Base-by-base conservation (phyloP, 2,113 vertebrate species). In the Apodemus sylvaticus region DNA sequence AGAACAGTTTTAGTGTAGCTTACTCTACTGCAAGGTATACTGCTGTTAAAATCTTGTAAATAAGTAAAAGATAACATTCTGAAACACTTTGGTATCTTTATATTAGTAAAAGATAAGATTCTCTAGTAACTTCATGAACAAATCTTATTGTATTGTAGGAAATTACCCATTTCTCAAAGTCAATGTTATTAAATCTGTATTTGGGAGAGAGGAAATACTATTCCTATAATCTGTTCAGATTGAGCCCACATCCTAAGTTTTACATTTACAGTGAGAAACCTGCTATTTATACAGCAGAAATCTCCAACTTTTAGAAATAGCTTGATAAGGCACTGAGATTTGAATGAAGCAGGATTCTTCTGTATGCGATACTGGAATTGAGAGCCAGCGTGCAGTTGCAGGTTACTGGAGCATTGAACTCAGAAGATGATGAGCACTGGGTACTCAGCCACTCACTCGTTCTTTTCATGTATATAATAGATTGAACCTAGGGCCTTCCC, bases 111-210 rank as follows among this genome's bases (percentile, higher is more conserved):
- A 85, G 26, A 13, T 42, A 64, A 60, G 22, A 60, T 60, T 58
- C 55, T 82, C 31, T 79, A 79, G 79, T 34, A 29, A 62, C 60
- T 89, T 45, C 19, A 17, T 76, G 2, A 70, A 26, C 77, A 86
- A 58, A 36, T 86, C 60, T 10, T 70, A 86, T 71, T 58, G 24
- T 22, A 42, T 87, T 31, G 17, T 45, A n/a, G 78, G 70, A 92
- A 90, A 85, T 66, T 87, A 70, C 74, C 70, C 66, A 3, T 83
- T 87, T 96, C 51, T 96, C 70, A 88, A 76, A 94, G 85, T 81
- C 64, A 90, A 2, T 60, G 24, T 88, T 48, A 7, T 95, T 93
- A 66, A 45, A 11, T 94, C 82, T 92, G 24, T 92, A 26, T 86
- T 81, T 86, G 42, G 60, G 70, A 31, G 62, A 74, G 19, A 76